Evolutionary conservation across 2,888 invertebrate genomes (phyloP).

Genomic region (Phaedon cochleariae): DNA sequence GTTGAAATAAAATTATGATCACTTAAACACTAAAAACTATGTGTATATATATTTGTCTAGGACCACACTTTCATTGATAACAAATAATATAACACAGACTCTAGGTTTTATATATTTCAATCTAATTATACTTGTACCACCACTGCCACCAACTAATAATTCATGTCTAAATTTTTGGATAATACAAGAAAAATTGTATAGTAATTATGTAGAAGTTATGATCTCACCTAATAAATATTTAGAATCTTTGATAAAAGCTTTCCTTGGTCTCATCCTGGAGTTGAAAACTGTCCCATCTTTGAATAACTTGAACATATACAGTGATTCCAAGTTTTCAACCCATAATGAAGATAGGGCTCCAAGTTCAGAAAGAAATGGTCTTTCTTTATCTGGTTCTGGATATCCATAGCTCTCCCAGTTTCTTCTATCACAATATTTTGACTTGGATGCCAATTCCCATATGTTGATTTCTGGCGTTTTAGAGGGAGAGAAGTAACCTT

Average conservation of each 20-base stretch:
- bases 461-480: constrained; percentile 46
- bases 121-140: too few relatives aligned
- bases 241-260: constrained; percentile 52
- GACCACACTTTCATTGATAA: too few relatives aligned
- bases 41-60: too few relatives aligned
- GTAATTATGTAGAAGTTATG: too few relatives aligned
- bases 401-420: constrained; percentile 59
- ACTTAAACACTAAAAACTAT: too few relatives aligned
- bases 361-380: constrained; percentile 57
- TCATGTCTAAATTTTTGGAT: too few relatives aligned
- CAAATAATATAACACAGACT: too few relatives aligned
- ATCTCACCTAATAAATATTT: constrained; percentile 54
- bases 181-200: too few relatives aligned
- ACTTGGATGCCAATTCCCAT: constrained; percentile 52
- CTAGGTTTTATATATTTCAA: too few relatives aligned
- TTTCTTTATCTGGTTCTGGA: constrained; percentile 54
- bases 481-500: constrained; percentile 45
- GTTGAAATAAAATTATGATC: too few relatives aligned
- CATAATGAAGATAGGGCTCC: constrained; percentile 51
- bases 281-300: constrained; percentile 42
- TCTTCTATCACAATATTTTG: constrained; percentile 46
- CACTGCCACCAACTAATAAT: too few relatives aligned
- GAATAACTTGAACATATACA: constrained; percentile 44
- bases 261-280: constrained; percentile 44
- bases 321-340: constrained; percentile 53